These are phyloP conservation scores for silkworm (Bombyx mori) DNA, from an alignment of 1,140 invertebrate species.

Conservation along the genomic window ASM3026992v2 NC_085116.1:4383501-4384000, in stretches of 20 bases:
- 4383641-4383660: too few relatives aligned
- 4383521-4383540: too few relatives aligned
- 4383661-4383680: too few relatives aligned
- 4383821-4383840: slow-evolving; percentile 14
- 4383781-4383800: not conserved
- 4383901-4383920: slow-evolving; percentile 57
- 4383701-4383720: too few relatives aligned
- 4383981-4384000: slow-evolving; percentile 13
- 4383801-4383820: slow-evolving; percentile 28
- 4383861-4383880: slow-evolving; percentile 13
- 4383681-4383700: too few relatives aligned
- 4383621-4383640: too few relatives aligned
- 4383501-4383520: too few relatives aligned
- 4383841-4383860: slow-evolving; percentile 16
- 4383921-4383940: slow-evolving; percentile 55
- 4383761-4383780: too few relatives aligned
- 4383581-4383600: too few relatives aligned
- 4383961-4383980: slow-evolving; percentile 24
- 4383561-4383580: too few relatives aligned
- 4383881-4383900: slow-evolving; percentile 47
- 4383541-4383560: too few relatives aligned
- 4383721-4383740: not conserved
- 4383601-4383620: too few relatives aligned
- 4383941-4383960: slow-evolving; percentile 57
- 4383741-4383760: not conserved